Evolutionary conservation across 2,797 vertebrate genomes (phyloP), one percentile per base, ranked within the genome.

Genomic region (Xiphophorus birchmanni): DNA sequence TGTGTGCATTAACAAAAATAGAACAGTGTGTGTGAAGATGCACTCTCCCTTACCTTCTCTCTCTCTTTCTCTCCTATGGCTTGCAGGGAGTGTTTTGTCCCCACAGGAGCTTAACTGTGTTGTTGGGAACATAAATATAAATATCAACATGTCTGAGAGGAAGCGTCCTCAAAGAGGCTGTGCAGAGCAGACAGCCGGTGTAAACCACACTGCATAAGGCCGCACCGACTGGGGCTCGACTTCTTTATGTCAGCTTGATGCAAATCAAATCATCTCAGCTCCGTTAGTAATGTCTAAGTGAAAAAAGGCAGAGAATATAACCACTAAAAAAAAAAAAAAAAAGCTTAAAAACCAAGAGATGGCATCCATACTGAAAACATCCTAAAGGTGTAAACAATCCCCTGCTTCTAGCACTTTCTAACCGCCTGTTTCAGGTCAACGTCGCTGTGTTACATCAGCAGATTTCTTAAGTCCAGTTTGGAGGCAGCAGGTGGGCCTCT

Each of bases 71-170:
- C 71, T 80, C 18, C 29, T 50, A 80, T 13, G 79, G 80, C 84
- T 87, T 77, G 47, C 76, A 82, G 80, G 78, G 82, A 84, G 78
- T 87, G 87, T 71, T 60, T 86, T 5, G 73, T 88, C 88, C 85
- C 88, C 81, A 82, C 84, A 84, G 88, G 88, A 42, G 83, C 86
- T 87, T 63, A 84, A 84, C 84, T 85, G 88, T 82, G 89, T 79
- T 85, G 83, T 83, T 88, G 84, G 85, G 87, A 87, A 86, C 82
- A 87, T 77, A 87, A 92, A 89, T 89, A 92, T 86, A 91, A 93
- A 93, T 81, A 90, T 77, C 81, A 84, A 89, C 83, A 84, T 79
- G 82, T 86, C 89, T 85, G 75, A 47, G 23, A 72, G 76, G 80
- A 69, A 69, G 35, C 18, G 18, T 65, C 77, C 76, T 82, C 80